phyloP scores from a whole-genome alignment of 1,140 invertebrate species.

The Trichonephila clavata region DNA sequence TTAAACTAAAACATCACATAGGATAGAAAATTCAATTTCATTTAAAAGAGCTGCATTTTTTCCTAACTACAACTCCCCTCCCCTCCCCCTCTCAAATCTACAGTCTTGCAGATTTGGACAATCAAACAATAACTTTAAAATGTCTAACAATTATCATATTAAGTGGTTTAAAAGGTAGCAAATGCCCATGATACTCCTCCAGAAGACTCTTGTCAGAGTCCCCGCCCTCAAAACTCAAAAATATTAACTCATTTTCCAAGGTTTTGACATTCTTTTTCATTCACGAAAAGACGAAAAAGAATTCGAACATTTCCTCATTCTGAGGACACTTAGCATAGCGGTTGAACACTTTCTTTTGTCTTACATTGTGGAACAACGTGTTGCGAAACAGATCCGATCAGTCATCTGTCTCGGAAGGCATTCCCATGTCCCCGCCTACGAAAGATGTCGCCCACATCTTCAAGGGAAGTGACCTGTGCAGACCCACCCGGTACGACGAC shows the following conservation, averaged over 20 bases:
- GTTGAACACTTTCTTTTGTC: background rate
- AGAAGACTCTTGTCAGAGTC: no score
- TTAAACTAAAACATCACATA: no score
- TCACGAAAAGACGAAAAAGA: background rate
- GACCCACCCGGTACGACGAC: slow-evolving; percentile 28
- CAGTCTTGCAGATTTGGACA: no score
- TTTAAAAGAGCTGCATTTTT: no score
- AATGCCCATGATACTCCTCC: no score
- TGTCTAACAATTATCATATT: no score
- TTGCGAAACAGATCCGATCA: background rate
- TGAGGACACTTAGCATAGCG: background rate
- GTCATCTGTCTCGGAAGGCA: background rate
- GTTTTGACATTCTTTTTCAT: background rate
- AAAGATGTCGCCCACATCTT: slow-evolving; percentile 13
- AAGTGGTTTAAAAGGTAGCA: no score
- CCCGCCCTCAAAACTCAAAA: no score
- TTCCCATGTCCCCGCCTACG: background rate
- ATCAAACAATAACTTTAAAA: no score
- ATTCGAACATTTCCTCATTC: background rate
- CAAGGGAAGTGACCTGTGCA: slow-evolving; percentile 16
- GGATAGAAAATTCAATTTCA: no score
- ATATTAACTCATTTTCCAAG: background rate
- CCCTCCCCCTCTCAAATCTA: no score
- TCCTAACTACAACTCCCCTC: no score
- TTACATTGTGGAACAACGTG: background rate